Percentiles rank a stretch among this genome's conserved stretches.
Conservation (phyloP, 2,113 vertebrate species). For the Psittacula cyanocephala region DNA sequence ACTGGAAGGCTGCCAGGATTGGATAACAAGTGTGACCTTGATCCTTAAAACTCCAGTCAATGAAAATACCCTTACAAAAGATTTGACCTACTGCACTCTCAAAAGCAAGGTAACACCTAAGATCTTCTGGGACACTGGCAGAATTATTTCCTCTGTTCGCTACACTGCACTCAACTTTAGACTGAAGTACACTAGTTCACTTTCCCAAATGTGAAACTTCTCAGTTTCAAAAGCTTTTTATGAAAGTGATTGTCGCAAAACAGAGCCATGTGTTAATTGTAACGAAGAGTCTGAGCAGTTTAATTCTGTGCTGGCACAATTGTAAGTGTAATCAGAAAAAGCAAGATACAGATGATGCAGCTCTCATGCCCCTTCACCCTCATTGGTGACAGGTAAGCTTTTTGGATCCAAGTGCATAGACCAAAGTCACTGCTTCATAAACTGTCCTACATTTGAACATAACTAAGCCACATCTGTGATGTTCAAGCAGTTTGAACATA, state of each 20-base stretch:
- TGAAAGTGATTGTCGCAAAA: not conserved
- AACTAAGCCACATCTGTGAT: conserved; percentile 17
- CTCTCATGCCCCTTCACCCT: not conserved
- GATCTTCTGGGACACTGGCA: not conserved
- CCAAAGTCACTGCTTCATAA: not conserved
- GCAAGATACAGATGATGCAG: not conserved
- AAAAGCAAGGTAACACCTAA: not conserved
- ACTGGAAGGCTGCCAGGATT: not conserved
- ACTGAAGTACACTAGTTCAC: not conserved
- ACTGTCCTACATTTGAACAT: not conserved
- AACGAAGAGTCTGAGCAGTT: not conserved
- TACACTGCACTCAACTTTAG: not conserved
- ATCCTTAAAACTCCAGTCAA: not conserved
- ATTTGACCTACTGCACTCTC: not conserved
- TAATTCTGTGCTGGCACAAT: not conserved
- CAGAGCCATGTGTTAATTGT: not conserved
- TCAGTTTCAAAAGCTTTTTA: not conserved
- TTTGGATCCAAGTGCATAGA: not conserved
- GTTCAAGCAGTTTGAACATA: not conserved
- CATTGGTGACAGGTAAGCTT: not conserved
- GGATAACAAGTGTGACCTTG: not conserved
- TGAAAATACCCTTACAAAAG: not conserved
- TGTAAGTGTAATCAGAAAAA: not conserved
- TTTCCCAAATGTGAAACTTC: not conserved
- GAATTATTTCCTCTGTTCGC: not conserved